Base-by-base conservation (phyloP, 2,888 invertebrate species). In the Vesta saturnalis region DNA sequence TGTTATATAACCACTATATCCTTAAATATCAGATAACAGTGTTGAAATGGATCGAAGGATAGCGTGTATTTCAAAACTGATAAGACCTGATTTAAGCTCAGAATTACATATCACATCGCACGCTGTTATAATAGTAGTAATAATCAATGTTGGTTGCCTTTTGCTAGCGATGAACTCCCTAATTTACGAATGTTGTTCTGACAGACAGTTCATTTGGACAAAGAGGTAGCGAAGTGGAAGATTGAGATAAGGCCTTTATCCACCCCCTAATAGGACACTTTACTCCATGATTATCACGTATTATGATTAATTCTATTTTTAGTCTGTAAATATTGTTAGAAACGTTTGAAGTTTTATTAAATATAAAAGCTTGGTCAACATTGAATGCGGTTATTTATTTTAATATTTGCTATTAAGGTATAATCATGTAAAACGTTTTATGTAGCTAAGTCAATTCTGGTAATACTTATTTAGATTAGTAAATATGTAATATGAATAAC, bases 161-260 rank as follows among this genome's bases (percentile, higher is more conserved):
- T 57, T 43, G 30, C 56, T 57, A n/a, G n/a, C 15, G 21, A 56
- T 52, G 52, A 22, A 35, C 21, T 46, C 65, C 69, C 69, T 65
- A 65, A 65, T 69, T 61, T 64, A 46, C 23, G 60, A 64, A 58
- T 67, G 63, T 63, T 70, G 60, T 62, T 72, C 67, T 73, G 72
- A 72, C 69, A 68, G 70, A 71, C 69, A 62, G 64, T 61, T 57
- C 64, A 64, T 69, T 72, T 55, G 70, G 66, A 70, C 66, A 66
- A n/a, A n/a, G 59, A 73, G 67, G 69, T 64, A 69, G 57, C 73
- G 70, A 73, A 69, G 72, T 72, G 73, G 73, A 73, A 73, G 66
- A 70, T 61, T 61, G 57, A 70, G 73, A 73, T 73, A 73, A 73
- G 73, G 59, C 62, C 70, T 67, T 66, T 39, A 64, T 64, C 46